These are phyloP conservation scores for Akabosia matsudoensis DNA, from an alignment of 1,140 invertebrate species.

Conservation along the genomic window DNA sequence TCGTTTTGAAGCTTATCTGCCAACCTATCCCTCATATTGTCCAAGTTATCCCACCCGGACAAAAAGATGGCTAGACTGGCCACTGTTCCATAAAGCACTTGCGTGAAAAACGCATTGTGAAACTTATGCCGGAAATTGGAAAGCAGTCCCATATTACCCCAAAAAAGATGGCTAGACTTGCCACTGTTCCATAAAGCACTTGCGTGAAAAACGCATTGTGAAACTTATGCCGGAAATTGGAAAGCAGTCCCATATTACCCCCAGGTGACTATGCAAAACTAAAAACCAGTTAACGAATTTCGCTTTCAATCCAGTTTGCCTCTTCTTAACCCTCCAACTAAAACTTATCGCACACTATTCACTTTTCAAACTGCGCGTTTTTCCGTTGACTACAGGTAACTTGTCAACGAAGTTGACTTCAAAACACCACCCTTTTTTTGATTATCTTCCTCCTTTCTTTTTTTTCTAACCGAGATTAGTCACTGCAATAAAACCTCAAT, in stretches of 20 bases:
- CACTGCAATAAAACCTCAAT: background rate
- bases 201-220: conserved; percentile 37
- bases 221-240: conserved; percentile 30
- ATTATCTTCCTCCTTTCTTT: background rate
- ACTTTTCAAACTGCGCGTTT: too few species aligned
- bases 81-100: conserved; percentile 32
- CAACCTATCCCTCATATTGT: conserved; percentile 14
- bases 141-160: conserved; percentile 33
- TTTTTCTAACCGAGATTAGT: background rate
- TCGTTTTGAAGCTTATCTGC: conserved; percentile 20
- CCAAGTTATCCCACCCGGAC: conserved; percentile 32
- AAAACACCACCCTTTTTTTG: too few species aligned
- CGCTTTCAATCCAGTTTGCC: too few species aligned
- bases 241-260: conserved; percentile 34
- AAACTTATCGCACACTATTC: too few species aligned
- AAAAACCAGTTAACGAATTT: background rate
- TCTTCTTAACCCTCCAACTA: too few species aligned
- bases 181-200: conserved; percentile 34
- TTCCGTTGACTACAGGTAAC: too few species aligned
- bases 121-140: conserved; percentile 33
- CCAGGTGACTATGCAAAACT: background rate
- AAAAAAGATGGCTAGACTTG: conserved; percentile 35
- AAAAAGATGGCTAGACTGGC: conserved; percentile 36
- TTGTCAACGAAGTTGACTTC: too few species aligned
- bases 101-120: conserved; percentile 37